Evolutionary conservation across 2,888 invertebrate genomes (phyloP), one percentile per base, ranked within the genome.

Genomic region (Conchocele bisecta): DNA sequence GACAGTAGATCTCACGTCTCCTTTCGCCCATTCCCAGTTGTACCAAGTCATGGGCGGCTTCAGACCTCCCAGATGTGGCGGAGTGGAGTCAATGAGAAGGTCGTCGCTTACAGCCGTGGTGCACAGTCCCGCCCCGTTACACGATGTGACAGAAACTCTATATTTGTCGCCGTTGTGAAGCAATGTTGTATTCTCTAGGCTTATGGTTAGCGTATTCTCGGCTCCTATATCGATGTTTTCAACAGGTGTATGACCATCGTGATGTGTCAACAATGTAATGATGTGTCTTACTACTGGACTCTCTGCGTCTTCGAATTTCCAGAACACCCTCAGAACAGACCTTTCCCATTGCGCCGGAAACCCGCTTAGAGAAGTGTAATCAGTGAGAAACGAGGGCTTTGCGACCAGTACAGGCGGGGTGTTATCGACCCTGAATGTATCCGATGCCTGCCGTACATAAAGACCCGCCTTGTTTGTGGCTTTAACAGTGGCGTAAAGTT

Each of bases 11-110:
- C 11, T 17, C 1, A 11, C 20, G 6, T 31, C 42, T 5, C 44
- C 37, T 6, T 11, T 50, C 7, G 31, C 9, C 26, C 17, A 31
- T 4, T 24, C 31, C 6, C 44, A 33, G 26, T 56, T 56, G 17
- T 17, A 31, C 76, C 76, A 79, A 11, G 51, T 33, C 41, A 77
- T 31, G 29, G 69, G 64, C 24, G 56, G 64, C 33, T 70, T 69
- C 28, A 81, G 77, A 5, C 77, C 76, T 15, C 81, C 82, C 1
- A 72, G 17, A 13, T 79, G 74, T 11, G 84, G 84, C 4, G 84
- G 80, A 13, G 79, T 64, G 17, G 77, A 79, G 53, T 83, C 82
- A n/a, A 82, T 70, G 24, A 79, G 35, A 9, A 81, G 15, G 31
- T 60, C 39, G 7, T 60, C 29, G 35, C 72, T 78, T 20, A 42